These are phyloP conservation scores for Carcharodon carcharias DNA, from an alignment of 2,797 vertebrate genomes.

Conservation along the genomic window DNA sequence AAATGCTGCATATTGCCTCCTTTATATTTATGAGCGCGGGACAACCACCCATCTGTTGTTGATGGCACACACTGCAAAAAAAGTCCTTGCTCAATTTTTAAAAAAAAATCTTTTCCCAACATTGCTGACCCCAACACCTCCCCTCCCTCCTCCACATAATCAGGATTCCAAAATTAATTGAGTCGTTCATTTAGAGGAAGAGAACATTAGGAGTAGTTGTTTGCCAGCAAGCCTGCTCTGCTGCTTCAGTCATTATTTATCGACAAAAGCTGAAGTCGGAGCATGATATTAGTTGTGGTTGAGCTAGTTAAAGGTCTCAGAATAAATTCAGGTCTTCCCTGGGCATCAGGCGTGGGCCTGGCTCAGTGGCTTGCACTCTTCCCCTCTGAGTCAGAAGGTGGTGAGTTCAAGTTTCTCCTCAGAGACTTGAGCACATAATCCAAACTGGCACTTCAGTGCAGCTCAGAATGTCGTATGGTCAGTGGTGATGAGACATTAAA, in stretches of 20 bases:
- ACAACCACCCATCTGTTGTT: neutral
- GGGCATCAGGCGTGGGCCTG: neutral
- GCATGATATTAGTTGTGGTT: neutral
- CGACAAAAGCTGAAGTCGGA: neutral
- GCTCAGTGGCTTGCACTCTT: neutral
- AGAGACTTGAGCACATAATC: neutral
- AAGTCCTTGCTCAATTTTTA: neutral
- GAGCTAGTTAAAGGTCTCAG: neutral
- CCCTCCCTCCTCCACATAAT: neutral
- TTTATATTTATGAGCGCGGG: neutral
- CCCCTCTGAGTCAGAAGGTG: neutral
- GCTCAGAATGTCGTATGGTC: too few relatives aligned
- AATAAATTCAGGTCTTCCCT: neutral
- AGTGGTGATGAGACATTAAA: neutral
- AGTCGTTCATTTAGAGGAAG: neutral
- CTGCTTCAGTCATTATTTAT: neutral
- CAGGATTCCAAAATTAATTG: conserved; percentile 1
- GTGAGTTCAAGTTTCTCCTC: neutral
- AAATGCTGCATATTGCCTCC: neutral
- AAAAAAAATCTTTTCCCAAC: neutral
- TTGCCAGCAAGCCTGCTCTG: neutral
- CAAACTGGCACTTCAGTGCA: neutral
- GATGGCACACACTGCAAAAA: neutral
- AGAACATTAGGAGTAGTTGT: neutral
- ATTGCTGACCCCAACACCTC: neutral